Evolutionary conservation across 2,797 vertebrate species (phyloP).

Genomic region (Gymnothorax javanicus): DNA sequence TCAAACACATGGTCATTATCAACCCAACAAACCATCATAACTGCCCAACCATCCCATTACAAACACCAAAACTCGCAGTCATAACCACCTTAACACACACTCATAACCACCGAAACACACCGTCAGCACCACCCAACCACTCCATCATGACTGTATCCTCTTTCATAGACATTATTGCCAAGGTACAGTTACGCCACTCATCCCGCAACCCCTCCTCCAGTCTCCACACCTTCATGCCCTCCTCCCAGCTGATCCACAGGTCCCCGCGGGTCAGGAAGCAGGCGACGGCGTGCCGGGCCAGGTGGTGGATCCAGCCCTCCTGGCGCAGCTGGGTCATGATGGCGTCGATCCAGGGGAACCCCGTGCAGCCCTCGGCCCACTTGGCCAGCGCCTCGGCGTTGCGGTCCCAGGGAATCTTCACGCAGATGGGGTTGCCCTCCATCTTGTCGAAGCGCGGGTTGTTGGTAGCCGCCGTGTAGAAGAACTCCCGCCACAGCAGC

Average conservation of each 20-base stretch:
- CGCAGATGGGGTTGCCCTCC: conserved; percentile 93
- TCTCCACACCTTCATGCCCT: conserved; percentile 88
- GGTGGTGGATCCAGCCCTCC: conserved; percentile 95
- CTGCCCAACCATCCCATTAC: no score
- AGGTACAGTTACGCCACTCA: background rate
- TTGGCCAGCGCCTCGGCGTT: conserved; percentile 93
- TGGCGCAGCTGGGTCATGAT: conserved; percentile 95
- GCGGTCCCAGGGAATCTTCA: conserved; percentile 93
- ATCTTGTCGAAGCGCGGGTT: conserved; percentile 97
- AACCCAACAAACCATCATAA: no score
- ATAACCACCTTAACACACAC: background rate
- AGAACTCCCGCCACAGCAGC: conserved; percentile 94
- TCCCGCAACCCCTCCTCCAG: background rate
- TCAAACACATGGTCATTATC: no score
- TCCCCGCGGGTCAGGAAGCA: conserved; percentile 94
- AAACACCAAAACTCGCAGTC: background rate
- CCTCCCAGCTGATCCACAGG: conserved; percentile 97
- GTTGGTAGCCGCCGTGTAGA: conserved; percentile 90
- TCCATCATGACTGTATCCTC: background rate
- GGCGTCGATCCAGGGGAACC: conserved; percentile 94
- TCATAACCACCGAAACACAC: no score
- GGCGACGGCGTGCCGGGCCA: conserved; percentile 89
- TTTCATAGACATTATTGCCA: background rate
- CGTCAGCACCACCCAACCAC: no score
- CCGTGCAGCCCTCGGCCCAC: conserved; percentile 92